Evolutionary conservation across 2,113 vertebrate species (phyloP).

Genomic region (Trichechus manatus): DNA sequence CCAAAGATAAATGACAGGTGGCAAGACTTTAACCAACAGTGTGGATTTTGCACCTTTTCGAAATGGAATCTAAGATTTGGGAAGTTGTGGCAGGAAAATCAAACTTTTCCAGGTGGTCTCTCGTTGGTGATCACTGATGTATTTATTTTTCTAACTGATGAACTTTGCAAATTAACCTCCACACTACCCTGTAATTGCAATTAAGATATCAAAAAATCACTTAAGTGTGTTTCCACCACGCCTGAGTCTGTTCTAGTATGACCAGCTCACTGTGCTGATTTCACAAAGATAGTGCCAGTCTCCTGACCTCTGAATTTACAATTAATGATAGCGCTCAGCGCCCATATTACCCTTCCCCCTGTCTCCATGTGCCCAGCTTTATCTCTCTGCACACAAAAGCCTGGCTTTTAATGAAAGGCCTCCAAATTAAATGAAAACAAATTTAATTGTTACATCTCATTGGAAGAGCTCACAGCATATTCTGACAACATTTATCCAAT

Average conservation of each 20-base stretch:
- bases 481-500: constrained; percentile 84
- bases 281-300: constrained; percentile 85
- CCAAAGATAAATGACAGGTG: not conserved
- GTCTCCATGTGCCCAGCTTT: constrained; percentile 86
- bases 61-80: not conserved
- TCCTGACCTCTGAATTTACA: constrained; percentile 88
- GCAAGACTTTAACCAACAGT: not conserved
- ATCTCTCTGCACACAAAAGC: constrained; percentile 89
- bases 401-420: constrained; percentile 92
- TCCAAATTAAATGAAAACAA: constrained; percentile 92
- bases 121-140: constrained; percentile 80
- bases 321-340: constrained; percentile 90
- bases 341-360: constrained; percentile 88
- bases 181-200: constrained; percentile 86
- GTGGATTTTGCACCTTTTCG: not conserved
- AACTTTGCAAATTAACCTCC: constrained; percentile 88
- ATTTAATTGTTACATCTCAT: constrained; percentile 91
- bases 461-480: constrained; percentile 86
- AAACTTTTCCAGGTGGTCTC: constrained; percentile 67
- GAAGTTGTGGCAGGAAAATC: not conserved
- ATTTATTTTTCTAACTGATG: constrained; percentile 88
- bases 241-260: constrained; percentile 74
- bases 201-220: constrained; percentile 88
- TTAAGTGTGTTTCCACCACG: constrained; percentile 82
- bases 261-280: constrained; percentile 82